These are phyloP conservation scores for Ommatoiulus sabulosus DNA, from an alignment of 2,888 invertebrate genomes.

Conservation along the genomic window DNA sequence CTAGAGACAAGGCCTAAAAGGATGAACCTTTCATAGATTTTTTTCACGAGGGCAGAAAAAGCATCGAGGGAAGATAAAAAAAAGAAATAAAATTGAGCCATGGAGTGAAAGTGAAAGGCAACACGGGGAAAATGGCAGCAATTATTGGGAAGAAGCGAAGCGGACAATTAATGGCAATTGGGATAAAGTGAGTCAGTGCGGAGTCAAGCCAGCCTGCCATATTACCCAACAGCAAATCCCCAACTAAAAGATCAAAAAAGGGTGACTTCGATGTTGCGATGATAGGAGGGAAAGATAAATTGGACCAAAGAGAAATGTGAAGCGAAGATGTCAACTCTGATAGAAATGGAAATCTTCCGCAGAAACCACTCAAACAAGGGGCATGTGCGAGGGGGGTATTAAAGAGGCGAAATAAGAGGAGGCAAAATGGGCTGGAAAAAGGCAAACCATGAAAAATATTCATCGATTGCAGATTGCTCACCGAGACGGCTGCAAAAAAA, in stretches of 20 bases:
- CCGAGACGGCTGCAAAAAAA: background rate
- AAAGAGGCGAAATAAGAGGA: background rate
- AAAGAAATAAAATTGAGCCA: conserved; percentile 31
- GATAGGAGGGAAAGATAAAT: conserved; percentile 31
- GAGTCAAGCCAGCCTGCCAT: conserved; percentile 1
- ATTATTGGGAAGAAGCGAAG: conserved; percentile 27
- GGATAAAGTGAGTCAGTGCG: conserved; percentile 36
- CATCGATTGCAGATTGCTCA: conserved; percentile 12
- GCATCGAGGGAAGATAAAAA: background rate
- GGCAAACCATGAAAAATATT: conserved; percentile 7
- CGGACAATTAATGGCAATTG: conserved; percentile 43
- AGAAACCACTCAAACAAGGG: conserved; percentile 1
- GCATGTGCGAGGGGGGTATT: background rate
- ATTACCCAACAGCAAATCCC: conserved; percentile 23
- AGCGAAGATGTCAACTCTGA: conserved; percentile 16
- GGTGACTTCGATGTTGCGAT: conserved; percentile 31
- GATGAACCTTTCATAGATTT: background rate
- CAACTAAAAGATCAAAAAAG: background rate
- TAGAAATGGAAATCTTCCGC: conserved; percentile 21
- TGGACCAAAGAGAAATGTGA: conserved; percentile 20
- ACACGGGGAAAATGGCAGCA: conserved; percentile 40
- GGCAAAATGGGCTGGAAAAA: background rate
- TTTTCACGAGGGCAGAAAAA: background rate
- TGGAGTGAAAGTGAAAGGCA: conserved; percentile 43
- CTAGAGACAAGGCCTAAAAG: background rate